These are phyloP conservation scores for Ormyrus rosae DNA, from an alignment of 2,888 invertebrate species.

Conservation along the genomic window DNA sequence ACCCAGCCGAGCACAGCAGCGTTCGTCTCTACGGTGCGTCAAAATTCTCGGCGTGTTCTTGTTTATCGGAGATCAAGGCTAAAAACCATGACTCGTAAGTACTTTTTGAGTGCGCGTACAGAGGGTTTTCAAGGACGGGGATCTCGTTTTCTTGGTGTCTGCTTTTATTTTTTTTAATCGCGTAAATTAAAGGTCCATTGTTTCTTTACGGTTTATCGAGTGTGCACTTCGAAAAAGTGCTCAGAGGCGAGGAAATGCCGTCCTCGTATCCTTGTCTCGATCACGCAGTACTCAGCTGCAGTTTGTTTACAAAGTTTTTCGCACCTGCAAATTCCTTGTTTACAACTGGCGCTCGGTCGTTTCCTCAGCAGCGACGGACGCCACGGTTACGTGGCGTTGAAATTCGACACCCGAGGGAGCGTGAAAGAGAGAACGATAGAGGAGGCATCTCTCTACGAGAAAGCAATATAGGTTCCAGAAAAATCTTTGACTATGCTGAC, in stretches of 20 bases:
- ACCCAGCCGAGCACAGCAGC: too few species aligned
- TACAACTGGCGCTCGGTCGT: background rate
- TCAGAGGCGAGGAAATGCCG: too few species aligned
- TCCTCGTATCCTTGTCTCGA: too few species aligned
- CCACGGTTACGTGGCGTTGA: constrained; percentile 27
- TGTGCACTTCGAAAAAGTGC: too few species aligned
- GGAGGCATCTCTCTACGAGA: background rate
- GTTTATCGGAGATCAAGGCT: constrained; percentile 73
- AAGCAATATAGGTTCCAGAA: constrained; percentile 40
- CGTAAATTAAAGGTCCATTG: too few species aligned
- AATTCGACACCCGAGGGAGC: constrained; percentile 31
- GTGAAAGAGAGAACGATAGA: too few species aligned
- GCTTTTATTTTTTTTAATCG: too few species aligned
- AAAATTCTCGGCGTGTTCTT: constrained; percentile 66
- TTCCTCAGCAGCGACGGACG: too few species aligned
- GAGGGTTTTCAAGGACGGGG: background rate
- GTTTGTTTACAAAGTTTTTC: constrained; percentile 7
- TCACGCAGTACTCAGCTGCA: background rate
- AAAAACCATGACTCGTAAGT: constrained; percentile 74
- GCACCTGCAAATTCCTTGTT: constrained; percentile 9
- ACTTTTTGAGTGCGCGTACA: background rate
- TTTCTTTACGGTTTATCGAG: too few species aligned
- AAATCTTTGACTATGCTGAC: constrained; percentile 9
- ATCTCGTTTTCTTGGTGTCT: too few species aligned
- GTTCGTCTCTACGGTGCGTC: constrained; percentile 37